A percentile compares a stretch with the other conserved stretches of the same genome.
Evolutionary conservation across 2,797 vertebrate species (phyloP).

Genomic region (Enoplosus armatus): DNA sequence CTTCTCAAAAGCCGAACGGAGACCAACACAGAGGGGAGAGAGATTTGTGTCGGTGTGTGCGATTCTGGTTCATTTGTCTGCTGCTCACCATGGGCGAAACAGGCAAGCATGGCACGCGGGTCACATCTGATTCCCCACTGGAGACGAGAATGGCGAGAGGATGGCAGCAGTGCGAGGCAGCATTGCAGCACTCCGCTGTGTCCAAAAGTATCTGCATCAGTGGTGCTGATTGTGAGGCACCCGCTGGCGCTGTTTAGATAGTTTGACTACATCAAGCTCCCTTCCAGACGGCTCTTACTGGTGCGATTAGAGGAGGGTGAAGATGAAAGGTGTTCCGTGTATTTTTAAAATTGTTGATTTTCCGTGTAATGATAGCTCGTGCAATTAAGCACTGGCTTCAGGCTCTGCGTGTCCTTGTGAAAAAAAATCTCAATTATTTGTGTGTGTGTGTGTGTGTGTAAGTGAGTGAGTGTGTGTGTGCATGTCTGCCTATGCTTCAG

Average conservation of each 20-base stretch:
- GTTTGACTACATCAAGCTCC: slow-evolving; percentile 86
- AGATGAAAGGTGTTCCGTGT: slow-evolving; percentile 88
- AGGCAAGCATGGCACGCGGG: slow-evolving; percentile 74
- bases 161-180: slow-evolving; percentile 78
- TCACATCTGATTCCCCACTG: slow-evolving; percentile 81
- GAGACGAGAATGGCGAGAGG: slow-evolving; percentile 76
- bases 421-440: slow-evolving; percentile 84
- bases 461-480: slow-evolving; percentile 33
- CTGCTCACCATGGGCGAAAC: slow-evolving; percentile 79
- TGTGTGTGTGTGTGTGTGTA: slow-evolving; percentile 61
- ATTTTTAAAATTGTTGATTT: slow-evolving; percentile 91
- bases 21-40: slow-evolving; percentile 51
- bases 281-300: slow-evolving; percentile 85
- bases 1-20: slow-evolving; percentile 54
- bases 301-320: slow-evolving; percentile 83
- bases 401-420: slow-evolving; percentile 87
- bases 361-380: slow-evolving; percentile 86
- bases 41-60: slow-evolving; percentile 62
- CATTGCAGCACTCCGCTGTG: slow-evolving; percentile 73
- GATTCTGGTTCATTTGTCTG: slow-evolving; percentile 75
- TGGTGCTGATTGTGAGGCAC: slow-evolving; percentile 80
- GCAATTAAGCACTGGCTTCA: slow-evolving; percentile 87
- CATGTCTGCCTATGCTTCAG: slow-evolving; percentile 41
- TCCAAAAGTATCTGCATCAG: slow-evolving; percentile 85
- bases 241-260: slow-evolving; percentile 87